Base-by-base conservation (phyloP, 35 echinoderm and acorn worm species). In the Diadema setosum region DNA sequence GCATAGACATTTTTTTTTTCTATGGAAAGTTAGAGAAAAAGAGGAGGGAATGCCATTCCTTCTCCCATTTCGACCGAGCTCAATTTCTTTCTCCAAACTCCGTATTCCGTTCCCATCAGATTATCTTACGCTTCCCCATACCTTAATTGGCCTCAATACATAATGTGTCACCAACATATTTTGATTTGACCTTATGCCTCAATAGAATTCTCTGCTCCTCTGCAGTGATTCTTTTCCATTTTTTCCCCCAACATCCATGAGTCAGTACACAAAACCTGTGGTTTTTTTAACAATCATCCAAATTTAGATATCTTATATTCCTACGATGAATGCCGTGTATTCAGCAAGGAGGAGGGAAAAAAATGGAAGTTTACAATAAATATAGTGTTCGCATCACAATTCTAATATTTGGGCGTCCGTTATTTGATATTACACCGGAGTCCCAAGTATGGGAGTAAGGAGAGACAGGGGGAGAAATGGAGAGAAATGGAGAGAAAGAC, bases 341-440 rank as follows among this genome's bases (percentile, higher is more conserved):
- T 78, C 36, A 36, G 25, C 27, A 67, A 34, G 37, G 20, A 67
- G 37, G 63, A 34, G 63, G 27, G 37, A 33, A 31, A 12, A 34
- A 67, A 34, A 41, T 78, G 73, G 73, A 26, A 25, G 73, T 78
- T 78, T 78, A 67, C 63, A 67, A 67, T 78, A 78, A 44, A 78
- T 78, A 78, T 44, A 78, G 73, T 78, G 73, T 78, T 42, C 18
- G 29, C 73, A 78, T 78, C 73, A 78, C 40, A 78, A 42, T 78
- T 78, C 73, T 78, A 78, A 78, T 78, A 78, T 78, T 78, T 78
- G 73, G 40, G 39, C 44, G 73, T 78, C 35, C 40, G 73, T 78
- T 78, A 78, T 78, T 78, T 44, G 73, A 78, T 78, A 78, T 78
- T 78, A 78, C 73, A 78, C 73, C 73, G 5, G 73, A 78, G 73